Conservation (phyloP, 2,113 vertebrate genomes). For the Prietella phreatophila region DNA sequence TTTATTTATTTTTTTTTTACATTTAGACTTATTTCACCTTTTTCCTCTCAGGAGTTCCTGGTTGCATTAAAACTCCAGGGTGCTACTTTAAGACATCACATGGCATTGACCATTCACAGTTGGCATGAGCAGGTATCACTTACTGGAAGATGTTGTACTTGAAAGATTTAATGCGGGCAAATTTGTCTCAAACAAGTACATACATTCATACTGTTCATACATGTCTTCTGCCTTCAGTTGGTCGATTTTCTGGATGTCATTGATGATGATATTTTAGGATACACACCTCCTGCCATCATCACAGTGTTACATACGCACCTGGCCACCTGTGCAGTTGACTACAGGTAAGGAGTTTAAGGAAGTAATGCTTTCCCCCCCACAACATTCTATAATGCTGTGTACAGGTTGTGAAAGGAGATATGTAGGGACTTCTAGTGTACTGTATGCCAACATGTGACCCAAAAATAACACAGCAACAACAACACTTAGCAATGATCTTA, state of each 20-base stretch:
- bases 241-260: slow-evolving; percentile 86
- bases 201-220: too few relatives aligned
- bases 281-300: slow-evolving; percentile 82
- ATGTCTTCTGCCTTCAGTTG: slow-evolving; percentile 66
- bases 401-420: not conserved
- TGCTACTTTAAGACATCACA: slow-evolving; percentile 82
- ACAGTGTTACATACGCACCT: slow-evolving; percentile 88
- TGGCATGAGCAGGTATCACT: slow-evolving; percentile 87
- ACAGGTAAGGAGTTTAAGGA: slow-evolving; percentile 70
- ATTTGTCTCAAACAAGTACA: not conserved
- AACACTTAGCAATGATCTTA: not conserved
- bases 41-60: slow-evolving; percentile 79
- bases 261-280: slow-evolving; percentile 88
- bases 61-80: slow-evolving; percentile 83
- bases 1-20: too few relatives aligned
- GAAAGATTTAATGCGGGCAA: not conserved
- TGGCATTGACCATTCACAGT: slow-evolving; percentile 80
- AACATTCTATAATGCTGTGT: not conserved
- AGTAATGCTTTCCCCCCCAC: too few relatives aligned
- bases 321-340: slow-evolving; percentile 85
- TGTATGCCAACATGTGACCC: not conserved
- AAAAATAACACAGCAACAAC: not conserved
- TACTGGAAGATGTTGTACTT: not conserved
- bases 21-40: not conserved
- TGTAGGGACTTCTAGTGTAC: not conserved